These are phyloP conservation scores for Chironomus striatipennis DNA, from an alignment of 1,140 invertebrate species.

Conservation along the genomic window DNA sequence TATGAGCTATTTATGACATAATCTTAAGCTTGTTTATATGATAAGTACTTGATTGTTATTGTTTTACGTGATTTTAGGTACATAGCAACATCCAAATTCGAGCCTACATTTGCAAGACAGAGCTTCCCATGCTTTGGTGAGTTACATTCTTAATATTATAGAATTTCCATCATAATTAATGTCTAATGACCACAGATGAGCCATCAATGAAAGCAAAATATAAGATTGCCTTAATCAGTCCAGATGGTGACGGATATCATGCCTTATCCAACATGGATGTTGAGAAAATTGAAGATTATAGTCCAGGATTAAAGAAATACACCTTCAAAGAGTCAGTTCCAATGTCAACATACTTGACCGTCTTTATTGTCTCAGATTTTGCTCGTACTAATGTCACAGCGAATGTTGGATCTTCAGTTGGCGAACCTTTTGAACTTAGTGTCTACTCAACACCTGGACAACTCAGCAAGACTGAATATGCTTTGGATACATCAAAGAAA, in stretches of 20 bases:
- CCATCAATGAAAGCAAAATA: conserved; percentile 87
- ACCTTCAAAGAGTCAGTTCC: conserved; percentile 71
- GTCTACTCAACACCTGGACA: conserved; percentile 66
- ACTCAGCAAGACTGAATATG: conserved; percentile 69
- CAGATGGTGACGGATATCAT: conserved; percentile 49
- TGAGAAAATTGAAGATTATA: conserved; percentile 29
- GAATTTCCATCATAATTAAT: no score
- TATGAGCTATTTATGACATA: conserved; percentile 21
- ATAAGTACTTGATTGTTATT: conserved; percentile 25
- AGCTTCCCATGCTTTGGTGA: conserved; percentile 84
- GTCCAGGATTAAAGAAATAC: conserved; percentile 39
- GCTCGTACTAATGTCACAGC: conserved; percentile 46
- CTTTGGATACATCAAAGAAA: conserved; percentile 64
- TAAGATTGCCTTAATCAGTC: conserved; percentile 64
- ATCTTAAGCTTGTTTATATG: neutral
- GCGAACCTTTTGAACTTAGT: conserved; percentile 50
- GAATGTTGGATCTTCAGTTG: conserved; percentile 45
- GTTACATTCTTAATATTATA: no score
- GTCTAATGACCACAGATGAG: conserved; percentile 55
- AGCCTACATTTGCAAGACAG: conserved; percentile 84
- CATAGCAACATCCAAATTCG: conserved; percentile 85
- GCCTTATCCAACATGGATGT: conserved; percentile 74
- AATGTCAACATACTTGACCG: conserved; percentile 89
- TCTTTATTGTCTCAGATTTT: conserved; percentile 89
- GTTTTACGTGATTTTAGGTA: conserved; percentile 43